These are phyloP conservation scores for Bradynema listronoti DNA, from an alignment of 1,140 invertebrate species.

Conservation along the genomic window DNA sequence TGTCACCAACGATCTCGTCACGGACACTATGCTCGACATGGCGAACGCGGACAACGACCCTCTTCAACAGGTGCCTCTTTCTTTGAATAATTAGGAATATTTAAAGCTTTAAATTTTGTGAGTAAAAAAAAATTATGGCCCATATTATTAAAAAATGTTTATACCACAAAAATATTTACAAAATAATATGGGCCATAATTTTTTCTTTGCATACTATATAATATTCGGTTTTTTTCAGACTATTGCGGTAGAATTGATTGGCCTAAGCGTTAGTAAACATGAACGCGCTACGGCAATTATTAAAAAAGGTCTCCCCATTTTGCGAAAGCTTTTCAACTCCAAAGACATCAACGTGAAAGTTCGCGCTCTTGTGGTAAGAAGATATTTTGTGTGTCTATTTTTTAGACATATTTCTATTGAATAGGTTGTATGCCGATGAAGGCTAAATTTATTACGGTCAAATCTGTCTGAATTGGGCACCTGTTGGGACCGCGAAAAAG, in stretches of 20 bases:
- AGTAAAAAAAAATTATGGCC: too few relatives aligned
- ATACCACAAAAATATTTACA: too few relatives aligned
- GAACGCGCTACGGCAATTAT: conserved; percentile 88
- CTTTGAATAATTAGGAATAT: background rate
- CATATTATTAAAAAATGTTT: too few relatives aligned
- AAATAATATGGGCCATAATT: too few relatives aligned
- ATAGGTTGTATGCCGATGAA: too few relatives aligned
- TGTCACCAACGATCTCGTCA: conserved; percentile 80
- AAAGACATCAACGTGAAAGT: conserved; percentile 79
- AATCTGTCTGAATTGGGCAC: too few relatives aligned
- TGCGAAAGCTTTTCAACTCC: conserved; percentile 85
- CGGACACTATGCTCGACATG: conserved; percentile 95
- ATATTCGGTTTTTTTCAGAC: conserved; percentile 24
- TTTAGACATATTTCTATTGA: too few relatives aligned
- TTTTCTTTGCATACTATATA: too few relatives aligned
- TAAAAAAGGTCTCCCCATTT: conserved; percentile 79
- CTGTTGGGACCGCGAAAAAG: too few relatives aligned
- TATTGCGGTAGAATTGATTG: conserved; percentile 54
- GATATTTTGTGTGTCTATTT: conserved; percentile 24
- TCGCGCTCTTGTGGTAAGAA: conserved; percentile 60
- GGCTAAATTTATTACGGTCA: too few relatives aligned
- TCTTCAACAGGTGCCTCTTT: conserved; percentile 33
- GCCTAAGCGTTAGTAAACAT: conserved; percentile 83
- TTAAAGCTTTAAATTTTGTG: too few relatives aligned
- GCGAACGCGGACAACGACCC: conserved; percentile 74